Conservation (phyloP, 2,888 invertebrate species). For the Melinopterus prodromus region DNA sequence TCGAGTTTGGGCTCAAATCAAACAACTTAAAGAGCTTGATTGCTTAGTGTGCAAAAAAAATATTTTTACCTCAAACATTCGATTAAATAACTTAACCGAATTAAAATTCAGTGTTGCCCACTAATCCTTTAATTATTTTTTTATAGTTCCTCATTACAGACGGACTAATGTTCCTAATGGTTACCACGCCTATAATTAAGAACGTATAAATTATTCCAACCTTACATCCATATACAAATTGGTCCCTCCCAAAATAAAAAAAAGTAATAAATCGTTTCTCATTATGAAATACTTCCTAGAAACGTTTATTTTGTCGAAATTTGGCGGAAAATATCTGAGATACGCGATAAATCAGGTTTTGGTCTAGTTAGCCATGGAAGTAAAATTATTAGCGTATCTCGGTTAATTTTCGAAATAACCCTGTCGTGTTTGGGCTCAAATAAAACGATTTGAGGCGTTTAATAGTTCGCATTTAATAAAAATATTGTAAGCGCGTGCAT, state of each 20-base stretch:
- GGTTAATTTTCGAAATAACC: neutral
- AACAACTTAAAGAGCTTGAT: neutral
- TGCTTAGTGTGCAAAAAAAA: neutral
- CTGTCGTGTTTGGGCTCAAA: neutral
- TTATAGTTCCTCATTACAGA: neutral
- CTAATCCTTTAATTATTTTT: neutral
- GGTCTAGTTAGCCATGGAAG: neutral
- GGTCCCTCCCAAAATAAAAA: neutral
- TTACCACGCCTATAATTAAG: constrained; percentile 4
- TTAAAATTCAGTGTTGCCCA: neutral
- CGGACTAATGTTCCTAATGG: neutral
- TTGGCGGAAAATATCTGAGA: neutral
- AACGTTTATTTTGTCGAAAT: neutral
- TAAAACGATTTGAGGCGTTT: neutral
- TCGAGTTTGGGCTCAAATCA: neutral
- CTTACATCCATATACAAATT: neutral
- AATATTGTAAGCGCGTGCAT: neutral
- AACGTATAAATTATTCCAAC: neutral
- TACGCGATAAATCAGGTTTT: neutral
- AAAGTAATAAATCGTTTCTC: neutral
- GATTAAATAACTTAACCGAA: neutral
- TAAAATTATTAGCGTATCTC: neutral
- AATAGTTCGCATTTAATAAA: neutral
- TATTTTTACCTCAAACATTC: neutral
- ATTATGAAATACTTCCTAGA: neutral